Conservation (phyloP, 2,797 vertebrate genomes). For the Luscinia megarhynchos region DNA sequence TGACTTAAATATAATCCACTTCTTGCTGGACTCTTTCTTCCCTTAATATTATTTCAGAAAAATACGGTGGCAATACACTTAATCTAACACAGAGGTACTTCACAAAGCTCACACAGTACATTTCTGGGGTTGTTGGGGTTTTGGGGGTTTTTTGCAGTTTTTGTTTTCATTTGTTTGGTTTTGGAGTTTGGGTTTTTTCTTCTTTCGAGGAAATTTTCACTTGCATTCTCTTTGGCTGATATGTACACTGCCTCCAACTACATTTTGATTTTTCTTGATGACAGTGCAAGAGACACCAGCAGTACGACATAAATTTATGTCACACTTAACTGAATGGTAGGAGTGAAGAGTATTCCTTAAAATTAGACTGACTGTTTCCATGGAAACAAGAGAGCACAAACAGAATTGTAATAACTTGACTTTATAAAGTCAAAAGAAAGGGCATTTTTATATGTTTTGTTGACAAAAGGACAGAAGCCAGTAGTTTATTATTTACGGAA, state of each 20-base stretch:
- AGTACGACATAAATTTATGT: not conserved
- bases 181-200: not conserved
- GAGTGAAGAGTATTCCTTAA: constrained; percentile 27
- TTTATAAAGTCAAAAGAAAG: constrained; percentile 25
- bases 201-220: not conserved
- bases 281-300: not conserved
- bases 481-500: not conserved
- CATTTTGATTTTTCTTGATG: not conserved
- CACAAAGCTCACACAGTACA: not conserved
- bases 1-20: not conserved
- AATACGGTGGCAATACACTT: not conserved
- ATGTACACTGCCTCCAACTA: not conserved
- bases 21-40: not conserved
- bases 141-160: not conserved
- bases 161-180: not conserved
- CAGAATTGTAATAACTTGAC: constrained; percentile 32
- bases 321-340: constrained; percentile 1
- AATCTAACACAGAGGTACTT: not conserved
- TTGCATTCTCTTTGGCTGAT: not conserved
- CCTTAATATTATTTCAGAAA: not conserved
- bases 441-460: not conserved
- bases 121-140: not conserved
- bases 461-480: not conserved
- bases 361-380: constrained; percentile 54
- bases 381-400: constrained; percentile 41